Base-by-base conservation (phyloP, 2,113 vertebrate species). In the Vicugna pacos region DNA sequence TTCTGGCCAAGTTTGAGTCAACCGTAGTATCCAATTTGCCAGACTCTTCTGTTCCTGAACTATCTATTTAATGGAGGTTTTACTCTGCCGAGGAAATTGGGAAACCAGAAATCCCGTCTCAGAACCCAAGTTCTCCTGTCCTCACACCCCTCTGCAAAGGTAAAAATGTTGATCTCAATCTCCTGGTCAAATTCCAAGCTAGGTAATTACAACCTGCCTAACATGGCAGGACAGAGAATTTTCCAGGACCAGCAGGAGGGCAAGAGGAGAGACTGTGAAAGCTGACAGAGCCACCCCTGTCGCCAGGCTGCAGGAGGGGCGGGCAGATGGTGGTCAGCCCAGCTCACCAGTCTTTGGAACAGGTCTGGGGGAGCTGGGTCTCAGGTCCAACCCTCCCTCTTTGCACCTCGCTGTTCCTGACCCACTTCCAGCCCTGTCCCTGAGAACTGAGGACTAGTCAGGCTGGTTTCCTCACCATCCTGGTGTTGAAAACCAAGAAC, bases 321-420 rank as follows among this genome's bases (percentile, higher is more conserved):
- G 11, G 12, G 26, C 16, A 30, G 30, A 3, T 20, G 2, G 54
- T 22, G 32, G 22, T 7, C 67, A 52, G 30, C 3, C 79, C 7
- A 28, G 86, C 62, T 56, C 13, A 0, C 13, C 0, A 1, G n/a
- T 16, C 50, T 26, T 52, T 3, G 5, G 6, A 35, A 56, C 35
- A 77, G 26, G 13, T 22, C 56, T 52, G 48, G 20, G 48, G 28
- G 19, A 26, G n/a, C 24, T 6, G 3, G 11, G n/a, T n/a, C 28
- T 28, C 3, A 6, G 58, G n/a, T 32, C 2, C 3, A 0, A 7
- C 64, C 38, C 15, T 58, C 5, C 6, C 3, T 17, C 16, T 62
- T 3, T 12, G 28, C 28, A 54, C 26, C 13, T 80, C 50, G 8
- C 24, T 16, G 14, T 52, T 62, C 75, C 30, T 42, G 54, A 38